A percentile compares a stretch with the other conserved stretches of the same genome.
These are phyloP conservation scores for Otolemur garnettii DNA, from an alignment of 2,113 vertebrate genomes.

Conservation along the genomic window DNA sequence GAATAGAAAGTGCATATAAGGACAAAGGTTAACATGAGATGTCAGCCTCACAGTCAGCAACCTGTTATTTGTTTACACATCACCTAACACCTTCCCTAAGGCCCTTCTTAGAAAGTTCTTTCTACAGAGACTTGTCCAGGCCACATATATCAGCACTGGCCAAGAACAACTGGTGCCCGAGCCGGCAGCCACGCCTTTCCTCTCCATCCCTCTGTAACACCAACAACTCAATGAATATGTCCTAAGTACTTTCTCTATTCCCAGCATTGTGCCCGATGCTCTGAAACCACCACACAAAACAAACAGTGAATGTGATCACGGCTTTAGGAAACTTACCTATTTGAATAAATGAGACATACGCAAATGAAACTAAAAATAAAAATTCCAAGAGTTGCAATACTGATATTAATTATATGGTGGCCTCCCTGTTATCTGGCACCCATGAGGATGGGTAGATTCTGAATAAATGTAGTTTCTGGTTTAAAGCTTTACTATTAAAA, in stretches of 20 bases:
- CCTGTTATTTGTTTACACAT: not conserved
- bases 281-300: too few species aligned
- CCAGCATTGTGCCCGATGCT: not conserved
- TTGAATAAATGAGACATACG: not conserved
- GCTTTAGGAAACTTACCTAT: not conserved
- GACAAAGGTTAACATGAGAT: not conserved
- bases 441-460: too few species aligned
- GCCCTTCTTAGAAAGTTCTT: slow-evolving; percentile 43
- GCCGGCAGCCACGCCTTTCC: not conserved
- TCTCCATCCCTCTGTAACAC: not conserved
- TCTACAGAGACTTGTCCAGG: not conserved
- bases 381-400: not conserved
- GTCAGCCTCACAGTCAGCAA: not conserved
- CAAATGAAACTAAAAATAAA: not conserved
- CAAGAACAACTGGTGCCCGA: not conserved
- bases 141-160: not conserved
- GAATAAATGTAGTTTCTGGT: too few species aligned
- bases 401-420: too few species aligned
- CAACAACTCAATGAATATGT: accelerated
- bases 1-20: not conserved
- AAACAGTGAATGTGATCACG: not conserved
- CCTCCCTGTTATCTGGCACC: too few species aligned
- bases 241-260: not conserved
- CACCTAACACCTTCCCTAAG: not conserved
- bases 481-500: too few species aligned